A percentile compares a stretch with the other conserved stretches of the same genome.
Conservation (phyloP, 2,888 invertebrate genomes). For the Antitype chi region DNA sequence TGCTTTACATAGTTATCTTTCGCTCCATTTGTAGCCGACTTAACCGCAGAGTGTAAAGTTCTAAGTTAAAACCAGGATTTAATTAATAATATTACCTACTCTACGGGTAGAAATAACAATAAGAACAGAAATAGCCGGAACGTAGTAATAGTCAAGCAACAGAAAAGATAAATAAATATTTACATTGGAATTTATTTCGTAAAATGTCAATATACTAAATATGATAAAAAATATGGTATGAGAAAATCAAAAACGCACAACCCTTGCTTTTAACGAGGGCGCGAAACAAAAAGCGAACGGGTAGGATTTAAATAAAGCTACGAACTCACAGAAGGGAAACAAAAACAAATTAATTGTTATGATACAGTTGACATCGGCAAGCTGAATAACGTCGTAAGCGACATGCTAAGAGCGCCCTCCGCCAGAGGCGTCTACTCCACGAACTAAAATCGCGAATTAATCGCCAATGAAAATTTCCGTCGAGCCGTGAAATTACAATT, state of each 20-base stretch:
- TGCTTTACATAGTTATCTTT: not conserved
- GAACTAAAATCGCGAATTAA: conserved; percentile 86
- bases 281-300: conserved; percentile 36
- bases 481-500: conserved; percentile 89
- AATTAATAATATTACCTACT: conserved; percentile 7
- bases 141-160: not conserved
- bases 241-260: conserved; percentile 39
- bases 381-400: conserved; percentile 72
- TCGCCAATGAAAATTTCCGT: conserved; percentile 87
- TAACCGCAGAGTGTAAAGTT: conserved; percentile 39
- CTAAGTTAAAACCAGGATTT: conserved; percentile 16
- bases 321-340: conserved; percentile 48
- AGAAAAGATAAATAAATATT: conserved; percentile 16
- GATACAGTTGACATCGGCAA: conserved; percentile 62
- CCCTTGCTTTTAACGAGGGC: conserved; percentile 39
- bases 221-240: conserved; percentile 15
- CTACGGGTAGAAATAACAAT: conserved; percentile 1
- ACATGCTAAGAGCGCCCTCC: conserved; percentile 70
- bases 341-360: conserved; percentile 64
- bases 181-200: not conserved
- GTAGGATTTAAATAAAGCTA: conserved; percentile 51
- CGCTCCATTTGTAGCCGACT: conserved; percentile 24
- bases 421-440: conserved; percentile 69
- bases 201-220: not conserved
- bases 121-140: not conserved